A percentile compares a stretch with the other conserved stretches of the same genome.
phyloP scores from a whole-genome alignment of 2,113 vertebrate species.

The Alaudala cheleensis region DNA sequence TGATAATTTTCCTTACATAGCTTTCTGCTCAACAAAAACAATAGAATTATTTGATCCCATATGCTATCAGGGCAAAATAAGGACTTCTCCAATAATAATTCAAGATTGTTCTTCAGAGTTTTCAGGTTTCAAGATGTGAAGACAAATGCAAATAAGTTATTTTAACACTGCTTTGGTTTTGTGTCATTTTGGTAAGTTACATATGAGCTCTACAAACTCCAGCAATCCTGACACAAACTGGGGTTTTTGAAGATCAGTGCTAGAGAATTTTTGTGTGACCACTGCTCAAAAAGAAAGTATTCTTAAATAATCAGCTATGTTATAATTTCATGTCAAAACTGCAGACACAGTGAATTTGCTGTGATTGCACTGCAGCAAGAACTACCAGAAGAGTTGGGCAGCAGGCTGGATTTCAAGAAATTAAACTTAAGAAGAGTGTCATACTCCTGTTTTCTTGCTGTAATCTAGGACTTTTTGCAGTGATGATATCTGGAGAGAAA shows the following conservation, averaged over 20 bases:
- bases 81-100: background rate
- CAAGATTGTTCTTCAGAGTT: background rate
- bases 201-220: background rate
- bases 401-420: background rate
- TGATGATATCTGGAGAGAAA: background rate
- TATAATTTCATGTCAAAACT: background rate
- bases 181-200: background rate
- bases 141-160: background rate
- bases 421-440: background rate
- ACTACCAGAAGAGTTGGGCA: background rate
- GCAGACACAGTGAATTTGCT: background rate
- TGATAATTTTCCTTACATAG: background rate
- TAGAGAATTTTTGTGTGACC: background rate
- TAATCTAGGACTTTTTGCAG: background rate
- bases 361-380: background rate
- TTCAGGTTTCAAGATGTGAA: background rate
- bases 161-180: background rate
- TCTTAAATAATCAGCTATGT: background rate
- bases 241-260: background rate
- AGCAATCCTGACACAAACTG: background rate
- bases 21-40: background rate
- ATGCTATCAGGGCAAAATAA: background rate
- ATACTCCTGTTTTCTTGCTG: background rate
- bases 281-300: background rate
- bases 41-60: background rate